Percentiles rank a stretch among this genome's conserved stretches.
phyloP scores from a whole-genome alignment of 2,113 vertebrate species.

The Polypterus bichir region DNA sequence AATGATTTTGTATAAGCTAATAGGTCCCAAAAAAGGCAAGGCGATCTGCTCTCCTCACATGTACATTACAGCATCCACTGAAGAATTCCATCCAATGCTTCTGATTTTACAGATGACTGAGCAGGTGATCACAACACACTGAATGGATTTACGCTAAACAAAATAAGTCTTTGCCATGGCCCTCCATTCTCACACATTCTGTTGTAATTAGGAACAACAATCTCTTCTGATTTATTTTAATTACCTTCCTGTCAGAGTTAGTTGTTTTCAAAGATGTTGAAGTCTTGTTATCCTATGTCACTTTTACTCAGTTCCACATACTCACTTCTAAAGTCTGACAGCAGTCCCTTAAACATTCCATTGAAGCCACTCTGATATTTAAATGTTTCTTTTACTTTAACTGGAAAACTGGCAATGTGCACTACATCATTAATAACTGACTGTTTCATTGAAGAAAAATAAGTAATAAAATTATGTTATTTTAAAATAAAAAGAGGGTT shows the following conservation, averaged over 20 bases:
- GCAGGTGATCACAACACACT: slow-evolving; percentile 15
- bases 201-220: slow-evolving; percentile 46
- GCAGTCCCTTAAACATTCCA: slow-evolving; percentile 46
- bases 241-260: slow-evolving; percentile 41
- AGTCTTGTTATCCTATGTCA: slow-evolving; percentile 40
- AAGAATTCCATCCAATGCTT: slow-evolving; percentile 25
- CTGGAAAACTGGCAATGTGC: too few relatives aligned
- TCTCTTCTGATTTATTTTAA: slow-evolving; percentile 40
- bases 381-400: slow-evolving; percentile 20
- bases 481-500: too few relatives aligned
- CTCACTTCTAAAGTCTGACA: slow-evolving; percentile 25
- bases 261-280: slow-evolving; percentile 41
- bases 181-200: slow-evolving; percentile 17
- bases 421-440: too few relatives aligned
- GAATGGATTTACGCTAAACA: slow-evolving; percentile 11
- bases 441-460: too few relatives aligned
- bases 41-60: too few relatives aligned
- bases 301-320: slow-evolving; percentile 35
- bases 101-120: slow-evolving; percentile 26
- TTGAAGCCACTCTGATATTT: slow-evolving; percentile 21
- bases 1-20: too few relatives aligned
- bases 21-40: too few relatives aligned
- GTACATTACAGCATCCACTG: neutral
- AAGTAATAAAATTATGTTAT: too few relatives aligned
- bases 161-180: neutral